Evolutionary conservation across 2,113 vertebrate species (phyloP).

Genomic region (Eulemur macaco): DNA sequence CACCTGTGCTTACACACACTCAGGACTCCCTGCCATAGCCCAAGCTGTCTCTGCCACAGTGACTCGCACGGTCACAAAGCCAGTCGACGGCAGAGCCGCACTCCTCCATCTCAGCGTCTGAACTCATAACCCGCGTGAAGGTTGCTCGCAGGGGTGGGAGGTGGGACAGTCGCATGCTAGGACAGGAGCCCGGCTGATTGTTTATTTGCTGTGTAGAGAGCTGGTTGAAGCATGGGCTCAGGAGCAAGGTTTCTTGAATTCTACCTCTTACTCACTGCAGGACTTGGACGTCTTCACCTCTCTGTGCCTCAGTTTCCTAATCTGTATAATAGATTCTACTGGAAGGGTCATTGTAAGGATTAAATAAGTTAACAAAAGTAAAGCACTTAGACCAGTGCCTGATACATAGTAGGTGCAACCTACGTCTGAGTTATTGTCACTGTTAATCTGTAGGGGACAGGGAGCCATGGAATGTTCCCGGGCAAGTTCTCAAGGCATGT

Average conservation of each 20-base stretch:
- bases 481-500: not conserved
- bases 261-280: not conserved
- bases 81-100: accelerated
- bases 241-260: not conserved
- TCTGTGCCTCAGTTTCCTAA: not conserved
- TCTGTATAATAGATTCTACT: not conserved
- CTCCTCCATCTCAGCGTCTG: not conserved
- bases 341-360: not conserved
- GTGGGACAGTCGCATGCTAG: accelerated
- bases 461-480: not conserved
- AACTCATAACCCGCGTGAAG: not conserved
- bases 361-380: not conserved
- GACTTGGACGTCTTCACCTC: not conserved
- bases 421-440: not conserved
- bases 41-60: not conserved
- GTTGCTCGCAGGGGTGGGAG: not conserved
- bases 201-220: not conserved
- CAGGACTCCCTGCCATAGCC: not conserved
- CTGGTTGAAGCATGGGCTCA: not conserved
- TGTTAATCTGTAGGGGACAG: not conserved
- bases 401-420: not conserved
- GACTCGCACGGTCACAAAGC: not conserved
- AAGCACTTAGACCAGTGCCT: not conserved
- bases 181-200: not conserved
- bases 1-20: too few species aligned